phyloP scores from a whole-genome alignment of 2,113 vertebrate genomes.

The Phaethornis superciliosus region DNA sequence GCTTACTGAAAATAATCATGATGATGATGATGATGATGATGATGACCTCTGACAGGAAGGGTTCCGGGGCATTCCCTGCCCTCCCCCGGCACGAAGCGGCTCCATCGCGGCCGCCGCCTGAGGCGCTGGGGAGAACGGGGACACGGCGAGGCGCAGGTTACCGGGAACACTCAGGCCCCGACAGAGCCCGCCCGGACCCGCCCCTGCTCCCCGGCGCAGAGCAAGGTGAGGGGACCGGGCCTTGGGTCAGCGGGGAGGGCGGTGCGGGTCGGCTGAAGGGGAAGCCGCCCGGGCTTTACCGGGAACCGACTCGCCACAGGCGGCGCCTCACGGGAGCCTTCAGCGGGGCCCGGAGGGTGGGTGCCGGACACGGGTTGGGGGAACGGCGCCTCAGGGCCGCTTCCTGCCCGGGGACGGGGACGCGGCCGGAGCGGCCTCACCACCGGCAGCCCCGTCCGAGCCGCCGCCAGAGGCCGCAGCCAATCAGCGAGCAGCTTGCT shows the following conservation, averaged over 20 bases:
- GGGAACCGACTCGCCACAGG: not conserved
- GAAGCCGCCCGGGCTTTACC: too few species aligned
- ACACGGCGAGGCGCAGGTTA: fast-evolving
- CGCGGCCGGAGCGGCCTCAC: not conserved
- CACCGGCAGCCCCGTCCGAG: fast-evolving
- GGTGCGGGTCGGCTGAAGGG: fast-evolving
- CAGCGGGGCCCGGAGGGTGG: not conserved
- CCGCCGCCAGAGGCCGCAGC: fast-evolving
- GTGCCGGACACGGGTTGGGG: too few species aligned
- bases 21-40: fast-evolving
- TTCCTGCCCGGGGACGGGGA: too few species aligned
- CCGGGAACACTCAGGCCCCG: not conserved
- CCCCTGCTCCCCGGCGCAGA: not conserved
- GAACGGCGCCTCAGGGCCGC: too few species aligned
- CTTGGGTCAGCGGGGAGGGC: not conserved
- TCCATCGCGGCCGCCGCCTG: fast-evolving
- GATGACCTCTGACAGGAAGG: fast-evolving
- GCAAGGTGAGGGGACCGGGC: too few species aligned
- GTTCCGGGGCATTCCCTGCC: fast-evolving
- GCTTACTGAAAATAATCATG: not conserved
- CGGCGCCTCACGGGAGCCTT: too few species aligned
- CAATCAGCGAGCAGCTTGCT: not conserved
- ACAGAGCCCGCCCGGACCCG: too few species aligned
- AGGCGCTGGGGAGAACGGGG: too few species aligned
- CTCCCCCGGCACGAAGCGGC: not conserved